Base-by-base conservation (phyloP, 2,797 vertebrate species). In the Molossus alvarezi region DNA sequence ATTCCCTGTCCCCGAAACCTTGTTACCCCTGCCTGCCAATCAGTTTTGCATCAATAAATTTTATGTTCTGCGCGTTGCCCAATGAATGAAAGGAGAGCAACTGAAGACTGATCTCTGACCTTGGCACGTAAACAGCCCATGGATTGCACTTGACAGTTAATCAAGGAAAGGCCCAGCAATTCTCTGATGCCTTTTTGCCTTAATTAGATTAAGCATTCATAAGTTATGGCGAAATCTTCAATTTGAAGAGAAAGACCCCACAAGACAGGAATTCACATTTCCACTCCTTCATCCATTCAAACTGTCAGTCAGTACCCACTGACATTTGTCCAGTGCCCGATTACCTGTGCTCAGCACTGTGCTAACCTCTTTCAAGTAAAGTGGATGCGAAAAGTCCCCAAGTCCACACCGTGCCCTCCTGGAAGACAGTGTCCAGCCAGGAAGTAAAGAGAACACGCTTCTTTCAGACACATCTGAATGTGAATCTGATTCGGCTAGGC, bases 51-150 rank as follows among this genome's bases (percentile, higher is more conserved):
- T 89, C 87, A 91, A 71, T 96, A 90, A 95, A 89, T 41, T 87
- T 73, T 53, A 95, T 10, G 90, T 94, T 85, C 67, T 9, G 0
- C 33, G 58, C 81, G 90, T 84, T 95, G 88, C 90, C 69, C 82
- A 81, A 88, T 79, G 88, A 94, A 85, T 62, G 55, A 88, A 86
- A 90, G 57, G 96, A 82, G 37, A 58, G 89, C 37, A 37, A 91
- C 93, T 91, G 58, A 76, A 60, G 87, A 55, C 72, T 67, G 87
- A 94, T 90, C 97, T 96, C 91, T 94, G 95, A 97, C 94, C 93
- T 90, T 90, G 92, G 85, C 92, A 77, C n/a, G 3, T 96, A 94
- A 96, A 96, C 76, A 95, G 88, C 89, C 84, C 88, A 18, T 72
- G 62, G 96, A 69, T 21, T 69, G 90, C 41, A 64, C 83, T 87